Conservation (phyloP, 2,113 vertebrate species). For the Paratilapia polleni region DNA sequence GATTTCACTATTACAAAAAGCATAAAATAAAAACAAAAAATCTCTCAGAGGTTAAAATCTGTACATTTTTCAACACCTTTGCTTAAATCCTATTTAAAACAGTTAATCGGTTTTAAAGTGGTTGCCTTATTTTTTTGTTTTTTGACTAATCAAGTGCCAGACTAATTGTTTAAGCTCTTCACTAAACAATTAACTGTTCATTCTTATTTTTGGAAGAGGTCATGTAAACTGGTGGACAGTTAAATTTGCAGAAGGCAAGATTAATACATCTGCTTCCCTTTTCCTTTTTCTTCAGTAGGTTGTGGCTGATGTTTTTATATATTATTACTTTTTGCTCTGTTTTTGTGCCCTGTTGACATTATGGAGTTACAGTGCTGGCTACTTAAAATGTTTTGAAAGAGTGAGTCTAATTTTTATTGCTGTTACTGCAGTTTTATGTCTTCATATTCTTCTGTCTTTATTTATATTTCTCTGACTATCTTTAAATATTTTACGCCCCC, state of each 20-base stretch:
- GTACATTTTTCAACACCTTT: too few relatives aligned
- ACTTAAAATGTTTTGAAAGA: slow-evolving; percentile 17
- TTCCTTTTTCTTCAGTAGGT: background rate
- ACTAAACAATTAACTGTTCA: too few relatives aligned
- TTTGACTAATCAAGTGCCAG: too few relatives aligned
- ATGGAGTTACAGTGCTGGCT: background rate
- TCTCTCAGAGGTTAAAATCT: too few relatives aligned
- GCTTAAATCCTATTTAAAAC: too few relatives aligned
- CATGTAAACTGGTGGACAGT: too few relatives aligned
- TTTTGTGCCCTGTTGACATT: background rate
- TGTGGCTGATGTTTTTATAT: background rate
- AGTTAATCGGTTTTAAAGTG: too few relatives aligned
- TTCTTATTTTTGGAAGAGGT: too few relatives aligned
- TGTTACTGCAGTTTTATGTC: slow-evolving; percentile 33
- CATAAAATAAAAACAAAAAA: too few relatives aligned
- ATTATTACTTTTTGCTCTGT: background rate
- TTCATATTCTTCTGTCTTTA: slow-evolving; percentile 32
- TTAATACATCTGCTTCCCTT: background rate
- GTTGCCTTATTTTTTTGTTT: too few relatives aligned
- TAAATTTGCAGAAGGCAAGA: background rate
- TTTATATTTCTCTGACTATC: slow-evolving; percentile 25
- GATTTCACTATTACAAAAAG: too few relatives aligned
- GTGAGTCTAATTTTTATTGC: slow-evolving; percentile 33
- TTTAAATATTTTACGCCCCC: slow-evolving; percentile 53
- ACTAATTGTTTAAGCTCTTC: too few relatives aligned